Conservation (phyloP, 2,797 vertebrate genomes). For the Siniperca scherzeri region DNA sequence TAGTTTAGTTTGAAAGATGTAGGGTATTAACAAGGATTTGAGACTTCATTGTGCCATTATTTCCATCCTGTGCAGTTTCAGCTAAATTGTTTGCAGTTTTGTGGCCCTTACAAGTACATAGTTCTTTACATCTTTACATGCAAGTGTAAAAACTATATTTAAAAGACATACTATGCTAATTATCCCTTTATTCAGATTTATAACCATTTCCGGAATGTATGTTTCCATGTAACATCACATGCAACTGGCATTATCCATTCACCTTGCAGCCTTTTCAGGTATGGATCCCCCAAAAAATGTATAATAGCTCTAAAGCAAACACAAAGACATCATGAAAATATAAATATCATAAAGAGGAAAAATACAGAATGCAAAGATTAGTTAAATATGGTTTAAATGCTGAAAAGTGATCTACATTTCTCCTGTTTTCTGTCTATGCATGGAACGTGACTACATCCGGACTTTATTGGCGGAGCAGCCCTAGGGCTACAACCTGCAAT, state of each 20-base stretch:
- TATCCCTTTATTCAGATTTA: neutral
- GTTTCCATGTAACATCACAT: slow-evolving; percentile 3
- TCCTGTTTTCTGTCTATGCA: slow-evolving; percentile 38
- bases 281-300: neutral
- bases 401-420: slow-evolving; percentile 11
- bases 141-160: slow-evolving; percentile 24
- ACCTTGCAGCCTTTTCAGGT: neutral
- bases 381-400: slow-evolving; percentile 10
- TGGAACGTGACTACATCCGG: slow-evolving; percentile 51
- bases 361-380: neutral
- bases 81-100: slow-evolving; percentile 75
- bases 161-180: neutral
- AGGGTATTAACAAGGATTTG: slow-evolving; percentile 88
- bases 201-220: neutral
- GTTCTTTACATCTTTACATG: slow-evolving; percentile 33
- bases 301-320: neutral
- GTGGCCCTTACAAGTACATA: slow-evolving; percentile 43
- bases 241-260: neutral
- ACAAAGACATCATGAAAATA: neutral
- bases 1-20: slow-evolving; percentile 88
- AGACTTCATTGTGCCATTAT: slow-evolving; percentile 85
- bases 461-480: slow-evolving; percentile 42
- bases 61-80: slow-evolving; percentile 76
- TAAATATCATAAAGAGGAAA: neutral
- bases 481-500: slow-evolving; percentile 69